These are phyloP conservation scores for Ptychadena robeensis DNA, from an alignment of 2,797 vertebrate genomes.

Conservation along the genomic window DNA sequence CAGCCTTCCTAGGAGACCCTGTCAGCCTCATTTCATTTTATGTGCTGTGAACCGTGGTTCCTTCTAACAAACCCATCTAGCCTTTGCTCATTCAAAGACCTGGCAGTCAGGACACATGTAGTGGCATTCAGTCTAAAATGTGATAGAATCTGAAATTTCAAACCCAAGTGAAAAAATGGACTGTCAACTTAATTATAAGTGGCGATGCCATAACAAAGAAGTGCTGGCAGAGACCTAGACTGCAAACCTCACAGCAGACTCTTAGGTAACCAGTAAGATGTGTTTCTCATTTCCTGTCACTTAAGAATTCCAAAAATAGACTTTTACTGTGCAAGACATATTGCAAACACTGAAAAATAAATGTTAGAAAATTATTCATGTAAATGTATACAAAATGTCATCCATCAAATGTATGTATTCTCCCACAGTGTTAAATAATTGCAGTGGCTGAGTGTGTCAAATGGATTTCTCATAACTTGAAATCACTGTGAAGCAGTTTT, in stretches of 20 bases:
- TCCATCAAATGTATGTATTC: neutral
- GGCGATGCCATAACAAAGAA: slow-evolving; percentile 58
- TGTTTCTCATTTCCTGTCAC: slow-evolving; percentile 1
- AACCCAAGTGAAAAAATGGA: slow-evolving; percentile 64
- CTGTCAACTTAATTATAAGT: slow-evolving; percentile 70
- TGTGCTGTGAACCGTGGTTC: slow-evolving; percentile 22
- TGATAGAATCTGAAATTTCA: slow-evolving; percentile 69
- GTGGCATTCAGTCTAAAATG: slow-evolving; percentile 64
- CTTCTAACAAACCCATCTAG: slow-evolving; percentile 36
- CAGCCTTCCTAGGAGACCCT: slow-evolving; percentile 17
- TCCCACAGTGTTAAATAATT: neutral
- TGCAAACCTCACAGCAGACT: slow-evolving; percentile 42
- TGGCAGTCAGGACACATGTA: slow-evolving; percentile 64
- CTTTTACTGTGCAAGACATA: slow-evolving; percentile 5
- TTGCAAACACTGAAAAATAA: neutral
- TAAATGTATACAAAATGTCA: neutral
- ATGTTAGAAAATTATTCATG: neutral
- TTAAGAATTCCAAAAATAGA: neutral
- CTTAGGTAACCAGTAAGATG: slow-evolving; percentile 28
- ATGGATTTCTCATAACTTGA: slow-evolving; percentile 20
- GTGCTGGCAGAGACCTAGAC: slow-evolving; percentile 67
- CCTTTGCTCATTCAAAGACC: slow-evolving; percentile 46
- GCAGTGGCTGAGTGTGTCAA: neutral
- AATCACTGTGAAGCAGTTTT: neutral
- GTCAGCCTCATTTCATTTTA: slow-evolving; percentile 39